These are phyloP conservation scores for Gonioctena quinquepunctata DNA, from an alignment of 1,140 invertebrate species.

Conservation along the genomic window DNA sequence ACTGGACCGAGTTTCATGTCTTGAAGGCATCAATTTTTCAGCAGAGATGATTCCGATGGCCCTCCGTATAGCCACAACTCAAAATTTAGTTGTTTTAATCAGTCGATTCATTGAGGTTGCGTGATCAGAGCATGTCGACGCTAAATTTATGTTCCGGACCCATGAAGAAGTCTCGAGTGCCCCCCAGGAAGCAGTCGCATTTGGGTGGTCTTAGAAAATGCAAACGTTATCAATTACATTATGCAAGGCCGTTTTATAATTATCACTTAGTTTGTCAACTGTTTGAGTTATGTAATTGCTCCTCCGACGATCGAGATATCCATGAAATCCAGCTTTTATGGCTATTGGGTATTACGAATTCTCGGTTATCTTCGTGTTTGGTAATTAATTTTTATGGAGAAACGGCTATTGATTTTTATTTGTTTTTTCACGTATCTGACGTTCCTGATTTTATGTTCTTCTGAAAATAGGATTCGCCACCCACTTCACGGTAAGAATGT, in stretches of 20 bases:
- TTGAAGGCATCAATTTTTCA: neutral
- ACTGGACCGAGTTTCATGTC: too few relatives aligned
- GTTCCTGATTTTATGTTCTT: neutral
- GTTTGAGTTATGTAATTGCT: constrained; percentile 23
- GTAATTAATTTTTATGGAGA: constrained; percentile 16
- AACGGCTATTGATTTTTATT: constrained; percentile 3
- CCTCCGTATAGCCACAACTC: constrained; percentile 21
- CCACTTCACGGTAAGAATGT: too few relatives aligned
- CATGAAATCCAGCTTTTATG: constrained; percentile 16
- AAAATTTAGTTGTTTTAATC: constrained; percentile 45
- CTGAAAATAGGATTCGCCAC: neutral
- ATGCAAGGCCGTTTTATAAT: constrained; percentile 40
- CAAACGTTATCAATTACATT: constrained; percentile 44
- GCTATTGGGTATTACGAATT: constrained; percentile 3
- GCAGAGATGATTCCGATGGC: neutral
- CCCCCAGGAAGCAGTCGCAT: constrained; percentile 41
- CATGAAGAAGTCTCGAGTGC: constrained; percentile 47
- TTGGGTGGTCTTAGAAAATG: constrained; percentile 46
- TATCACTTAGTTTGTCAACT: constrained; percentile 40
- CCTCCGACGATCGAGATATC: constrained; percentile 1
- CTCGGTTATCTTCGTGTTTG: constrained; percentile 2
- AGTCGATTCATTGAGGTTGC: constrained; percentile 44
- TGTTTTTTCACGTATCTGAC: neutral
- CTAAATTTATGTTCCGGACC: constrained; percentile 44
- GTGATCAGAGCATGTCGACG: constrained; percentile 43